phyloP scores from a whole-genome alignment of 2,888 invertebrate genomes.

The Bombylius discolor region DNA sequence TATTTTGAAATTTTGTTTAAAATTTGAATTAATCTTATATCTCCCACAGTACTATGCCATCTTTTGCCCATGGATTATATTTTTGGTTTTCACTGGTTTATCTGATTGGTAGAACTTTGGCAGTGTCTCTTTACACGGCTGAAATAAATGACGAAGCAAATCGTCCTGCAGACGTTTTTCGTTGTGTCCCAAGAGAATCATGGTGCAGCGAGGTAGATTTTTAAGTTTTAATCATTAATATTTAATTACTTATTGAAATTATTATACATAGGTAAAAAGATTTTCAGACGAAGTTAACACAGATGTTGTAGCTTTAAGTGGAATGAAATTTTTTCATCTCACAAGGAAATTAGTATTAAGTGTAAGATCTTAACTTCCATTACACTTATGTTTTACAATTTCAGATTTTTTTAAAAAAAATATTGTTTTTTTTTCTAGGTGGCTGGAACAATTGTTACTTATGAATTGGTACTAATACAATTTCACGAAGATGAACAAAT shows the following conservation, averaged over 20 bases:
- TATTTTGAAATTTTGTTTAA: constrained; percentile 1
- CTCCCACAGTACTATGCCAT: constrained; percentile 27
- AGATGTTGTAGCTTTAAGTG: constrained; percentile 31
- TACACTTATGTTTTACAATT: background rate
- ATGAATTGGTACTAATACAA: constrained; percentile 45
- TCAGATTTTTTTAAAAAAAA: constrained; percentile 1
- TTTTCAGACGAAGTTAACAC: constrained; percentile 32
- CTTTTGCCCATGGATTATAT: constrained; percentile 37
- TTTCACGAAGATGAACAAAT: constrained; percentile 35
- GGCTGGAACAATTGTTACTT: constrained; percentile 47
- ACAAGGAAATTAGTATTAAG: constrained; percentile 32
- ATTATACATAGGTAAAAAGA: constrained; percentile 19
- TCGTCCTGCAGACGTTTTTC: constrained; percentile 32
- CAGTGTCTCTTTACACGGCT: constrained; percentile 45
- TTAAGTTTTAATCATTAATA: background rate
- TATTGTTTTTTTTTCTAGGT: constrained; percentile 31
- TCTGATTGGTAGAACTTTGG: constrained; percentile 41
- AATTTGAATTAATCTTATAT: background rate
- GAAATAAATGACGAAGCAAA: constrained; percentile 43
- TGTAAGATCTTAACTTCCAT: constrained; percentile 15
- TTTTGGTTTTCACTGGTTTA: constrained; percentile 45
- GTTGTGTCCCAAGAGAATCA: constrained; percentile 36
- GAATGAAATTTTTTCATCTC: constrained; percentile 34
- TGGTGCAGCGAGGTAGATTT: constrained; percentile 36
- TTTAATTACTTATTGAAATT: background rate